Evolutionary conservation across 2,888 invertebrate species (phyloP).

Genomic region (Napeogenes inachia): DNA sequence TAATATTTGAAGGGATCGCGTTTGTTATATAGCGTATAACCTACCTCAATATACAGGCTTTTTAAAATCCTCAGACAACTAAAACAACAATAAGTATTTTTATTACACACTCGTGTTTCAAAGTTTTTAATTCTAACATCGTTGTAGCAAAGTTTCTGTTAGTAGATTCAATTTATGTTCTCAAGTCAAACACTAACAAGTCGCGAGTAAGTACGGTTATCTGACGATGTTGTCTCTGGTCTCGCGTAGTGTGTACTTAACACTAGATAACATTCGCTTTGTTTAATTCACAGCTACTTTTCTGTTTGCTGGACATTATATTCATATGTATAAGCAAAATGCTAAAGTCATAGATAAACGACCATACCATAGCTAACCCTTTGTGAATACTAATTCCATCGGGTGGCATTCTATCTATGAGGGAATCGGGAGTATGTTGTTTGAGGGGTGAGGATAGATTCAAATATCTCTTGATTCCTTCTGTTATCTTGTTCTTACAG

Average conservation of each 20-base stretch:
- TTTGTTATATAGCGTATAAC: no score
- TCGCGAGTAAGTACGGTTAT: constrained; percentile 4
- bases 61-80: no score
- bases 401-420: no score
- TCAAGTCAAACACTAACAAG: neutral
- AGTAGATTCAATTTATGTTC: constrained; percentile 1
- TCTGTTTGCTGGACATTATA: neutral
- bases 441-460: no score
- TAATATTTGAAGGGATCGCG: no score
- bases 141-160: neutral
- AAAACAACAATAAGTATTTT: no score
- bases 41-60: no score
- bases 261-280: constrained; percentile 17
- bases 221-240: constrained; percentile 10
- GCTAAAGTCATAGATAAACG: neutral
- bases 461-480: no score
- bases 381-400: no score
- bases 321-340: neutral
- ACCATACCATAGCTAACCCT: no score
- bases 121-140: neutral
- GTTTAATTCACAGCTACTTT: constrained; percentile 11
- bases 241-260: constrained; percentile 7
- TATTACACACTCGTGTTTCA: neutral
- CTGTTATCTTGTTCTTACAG: no score
- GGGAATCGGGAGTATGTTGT: no score